Conservation (phyloP, 1,140 invertebrate genomes). For the Drosophila leontia region DNA sequence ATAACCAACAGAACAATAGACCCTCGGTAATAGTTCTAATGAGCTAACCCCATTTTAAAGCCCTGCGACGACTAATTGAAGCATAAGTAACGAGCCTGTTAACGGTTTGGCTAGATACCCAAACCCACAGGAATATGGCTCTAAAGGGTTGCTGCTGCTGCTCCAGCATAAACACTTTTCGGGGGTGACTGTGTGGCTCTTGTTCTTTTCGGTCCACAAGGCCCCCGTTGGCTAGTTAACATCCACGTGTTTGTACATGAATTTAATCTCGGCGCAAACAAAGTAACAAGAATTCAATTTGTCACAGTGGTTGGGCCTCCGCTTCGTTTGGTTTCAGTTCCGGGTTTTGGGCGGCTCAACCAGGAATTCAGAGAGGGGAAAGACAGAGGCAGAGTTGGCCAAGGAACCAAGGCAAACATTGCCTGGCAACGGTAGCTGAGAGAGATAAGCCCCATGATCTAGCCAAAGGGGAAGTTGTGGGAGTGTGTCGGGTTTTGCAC, state of each 20-base stretch:
- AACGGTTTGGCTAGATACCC: slow-evolving; percentile 27
- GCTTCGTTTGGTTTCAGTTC: slow-evolving; percentile 22
- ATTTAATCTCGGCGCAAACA: slow-evolving; percentile 80
- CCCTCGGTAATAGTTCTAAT: slow-evolving; percentile 55
- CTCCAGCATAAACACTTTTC: slow-evolving; percentile 21
- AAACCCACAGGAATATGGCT: neutral
- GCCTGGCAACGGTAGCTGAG: slow-evolving; percentile 34
- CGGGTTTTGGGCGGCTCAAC: slow-evolving; percentile 10
- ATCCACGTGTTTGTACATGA: slow-evolving; percentile 70
- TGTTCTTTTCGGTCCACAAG: slow-evolving; percentile 13
- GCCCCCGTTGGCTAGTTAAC: slow-evolving; percentile 53
- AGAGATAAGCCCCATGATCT: slow-evolving; percentile 33
- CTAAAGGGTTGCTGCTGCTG: neutral
- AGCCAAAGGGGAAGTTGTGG: neutral
- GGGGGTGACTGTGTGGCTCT: slow-evolving; percentile 26
- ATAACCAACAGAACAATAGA: slow-evolving; percentile 4
- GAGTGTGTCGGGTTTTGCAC: slow-evolving; percentile 7
- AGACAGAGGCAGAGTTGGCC: slow-evolving; percentile 12
- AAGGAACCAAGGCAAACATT: slow-evolving; percentile 29
- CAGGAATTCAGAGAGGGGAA: neutral
- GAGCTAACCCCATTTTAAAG: slow-evolving; percentile 47
- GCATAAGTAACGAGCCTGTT: slow-evolving; percentile 66
- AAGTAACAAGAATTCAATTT: slow-evolving; percentile 84
- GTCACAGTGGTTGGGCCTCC: slow-evolving; percentile 72
- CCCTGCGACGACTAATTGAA: slow-evolving; percentile 55